Base-by-base conservation (phyloP, 2,888 invertebrate genomes). In the Carcina quercana region DNA sequence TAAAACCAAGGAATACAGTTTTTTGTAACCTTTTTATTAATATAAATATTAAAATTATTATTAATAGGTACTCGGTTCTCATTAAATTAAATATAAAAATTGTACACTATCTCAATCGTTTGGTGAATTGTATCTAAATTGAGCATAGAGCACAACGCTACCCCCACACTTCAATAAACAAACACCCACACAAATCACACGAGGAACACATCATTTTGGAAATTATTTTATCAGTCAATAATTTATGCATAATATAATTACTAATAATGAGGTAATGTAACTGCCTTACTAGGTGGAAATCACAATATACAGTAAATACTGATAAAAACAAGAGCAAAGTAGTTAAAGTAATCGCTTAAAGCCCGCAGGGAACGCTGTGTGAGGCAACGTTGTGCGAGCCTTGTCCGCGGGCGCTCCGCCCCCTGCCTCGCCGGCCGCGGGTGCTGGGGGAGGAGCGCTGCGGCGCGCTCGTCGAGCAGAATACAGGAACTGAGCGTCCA, bases 61-160 rank as follows among this genome's bases (percentile, higher is more conserved):
- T 75, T 75, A 72, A 78, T 79, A 82, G 83, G 82, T 83, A 84
- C 80, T 82, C 73, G 74, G 72, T 78, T 78, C 68, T 78, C 66
- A 72, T 80, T 80, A 76, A 78, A 76, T 76, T 74, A 82, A 76
- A 74, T 75, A 76, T 73, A 76, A 74, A 63, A 76, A 78, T 75
- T 75, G 72, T 79, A 75, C 73, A 74, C 74, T 82, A 78, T 74
- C 74, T 78, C 74, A 76, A 80, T 75, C 65, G 73, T 79, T 78
- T 76, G 78, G 75, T 80, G 82, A 79, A 75, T 74, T 75, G 74
- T 79, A 76, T 78, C 78, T 82, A 79, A 79, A 79, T 82, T 83
- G 82, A 82, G 82, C 83, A 80, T 73, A 76, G 72, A 79, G 80
- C 83, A 82, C 82, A 82, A 80, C 82, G 80, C 80, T 72, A 79